phyloP scores from a whole-genome alignment of 2,797 vertebrate genomes.

The Eupleurogrammus muticus region DNA sequence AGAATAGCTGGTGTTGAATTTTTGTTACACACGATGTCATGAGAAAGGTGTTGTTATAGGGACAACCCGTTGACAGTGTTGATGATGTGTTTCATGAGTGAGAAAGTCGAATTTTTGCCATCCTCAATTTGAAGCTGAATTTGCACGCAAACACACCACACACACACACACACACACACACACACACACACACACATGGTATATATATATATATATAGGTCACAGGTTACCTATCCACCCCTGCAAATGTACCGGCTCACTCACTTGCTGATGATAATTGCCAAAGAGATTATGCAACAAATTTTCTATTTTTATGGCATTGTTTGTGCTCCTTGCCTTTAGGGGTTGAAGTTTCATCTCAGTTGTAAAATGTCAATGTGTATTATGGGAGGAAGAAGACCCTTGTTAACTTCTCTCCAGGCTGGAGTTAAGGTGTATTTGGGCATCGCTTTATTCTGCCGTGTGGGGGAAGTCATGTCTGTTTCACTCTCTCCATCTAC shows the following conservation, averaged over 20 bases:
- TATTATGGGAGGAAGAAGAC: conserved; percentile 69
- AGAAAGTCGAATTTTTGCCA: neutral
- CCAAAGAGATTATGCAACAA: conserved; percentile 35
- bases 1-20: conserved; percentile 20
- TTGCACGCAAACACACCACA: conserved; percentile 3
- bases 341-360: conserved; percentile 55
- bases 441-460: conserved; percentile 47
- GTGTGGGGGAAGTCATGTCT: conserved; percentile 2
- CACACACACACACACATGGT: no score
- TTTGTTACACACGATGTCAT: neutral
- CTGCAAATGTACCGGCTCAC: conserved; percentile 13
- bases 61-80: conserved; percentile 21
- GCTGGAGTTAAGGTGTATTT: conserved; percentile 54
- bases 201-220: neutral
- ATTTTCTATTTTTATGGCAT: conserved; percentile 49
- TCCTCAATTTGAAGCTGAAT: conserved; percentile 36
- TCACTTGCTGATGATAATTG: conserved; percentile 24
- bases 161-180: no score
- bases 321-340: conserved; percentile 41
- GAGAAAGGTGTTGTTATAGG: conserved; percentile 17
- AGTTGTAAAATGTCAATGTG: conserved; percentile 69
- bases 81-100: neutral
- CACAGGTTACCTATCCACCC: conserved; percentile 40
- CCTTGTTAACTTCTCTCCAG: conserved; percentile 61
- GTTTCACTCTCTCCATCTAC: conserved; percentile 11